Evolutionary conservation across 2,888 invertebrate genomes (phyloP), one percentile per base, ranked within the genome.

Genomic region (Lacanobia oleracea): DNA sequence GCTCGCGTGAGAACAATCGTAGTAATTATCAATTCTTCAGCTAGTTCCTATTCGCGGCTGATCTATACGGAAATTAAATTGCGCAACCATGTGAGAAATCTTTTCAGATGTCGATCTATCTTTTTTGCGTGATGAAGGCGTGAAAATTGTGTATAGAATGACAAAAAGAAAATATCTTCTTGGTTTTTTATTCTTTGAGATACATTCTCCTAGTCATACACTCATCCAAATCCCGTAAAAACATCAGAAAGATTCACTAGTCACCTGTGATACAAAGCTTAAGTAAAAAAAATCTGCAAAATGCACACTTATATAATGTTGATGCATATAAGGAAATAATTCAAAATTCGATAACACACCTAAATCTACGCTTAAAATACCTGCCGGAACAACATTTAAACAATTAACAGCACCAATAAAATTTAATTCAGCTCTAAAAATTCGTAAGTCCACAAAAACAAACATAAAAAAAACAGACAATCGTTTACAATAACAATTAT

Each of bases 1-100:
- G 50, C 43, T 84, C 62, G 81, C 84, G 79, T 85, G 84, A 73
- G 33, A 40, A 10, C 77, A 82, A 85, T 71, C 68, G 72, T 18
- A 40, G 77, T 69, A 75, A 85, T 83, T 68, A 81, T 59, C 56
- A 77, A 74, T 69, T 79, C 73, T 74, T 76, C 40, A 33, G 16
- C 48, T 37, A 43, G 74, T 81, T 83, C 79, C 84, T 79, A 56
- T 72, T 64, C 54, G 65, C 62, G 54, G n/a, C 27, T 67, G 66
- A 73, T 77, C 73, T 74, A 53, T 66, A 72, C 81, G 75, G 79
- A 83, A 77, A 83, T 78, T 81, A 75, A 71, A 37, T 85, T 85
- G 59, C 56, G 59, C 65, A 81, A 84, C 10, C 12, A 33, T 23
- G 21, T 16, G 53, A 65, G 56, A 63, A 40, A 66, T 71, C 45